Evolutionary conservation across 2,797 vertebrate species (phyloP).

Genomic region (Cossypha polioptera): DNA sequence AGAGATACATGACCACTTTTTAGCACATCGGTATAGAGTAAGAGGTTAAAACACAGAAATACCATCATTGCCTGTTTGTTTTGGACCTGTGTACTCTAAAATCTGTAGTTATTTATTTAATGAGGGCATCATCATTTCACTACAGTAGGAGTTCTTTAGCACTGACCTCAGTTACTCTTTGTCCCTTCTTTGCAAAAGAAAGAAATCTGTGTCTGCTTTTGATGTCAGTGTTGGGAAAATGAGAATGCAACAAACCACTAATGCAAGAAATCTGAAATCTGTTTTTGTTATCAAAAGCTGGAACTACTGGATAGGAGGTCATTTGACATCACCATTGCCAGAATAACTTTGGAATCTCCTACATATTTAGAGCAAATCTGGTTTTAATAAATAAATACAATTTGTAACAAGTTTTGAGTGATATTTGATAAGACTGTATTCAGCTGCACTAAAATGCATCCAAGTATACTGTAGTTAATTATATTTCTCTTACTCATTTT

Average conservation of each 20-base stretch:
- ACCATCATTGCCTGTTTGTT: not conserved
- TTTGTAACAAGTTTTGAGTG: not conserved
- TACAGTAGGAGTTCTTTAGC: not conserved
- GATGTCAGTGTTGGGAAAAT: not conserved
- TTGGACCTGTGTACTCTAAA: not conserved
- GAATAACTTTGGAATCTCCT: not conserved
- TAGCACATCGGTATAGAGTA: not conserved
- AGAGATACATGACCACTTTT: not conserved
- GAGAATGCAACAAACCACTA: not conserved
- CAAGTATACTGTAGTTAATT: not conserved
- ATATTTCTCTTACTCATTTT: not conserved
- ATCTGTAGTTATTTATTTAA: constrained; percentile 8
- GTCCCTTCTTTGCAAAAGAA: not conserved
- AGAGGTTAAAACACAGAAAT: constrained; percentile 9
- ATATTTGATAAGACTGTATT: not conserved
- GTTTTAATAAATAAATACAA: not conserved
- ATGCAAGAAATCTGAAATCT: not conserved
- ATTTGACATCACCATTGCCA: not conserved
- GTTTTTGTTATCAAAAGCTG: not conserved
- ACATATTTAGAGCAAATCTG: not conserved
- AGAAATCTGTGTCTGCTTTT: not conserved
- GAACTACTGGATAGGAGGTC: not conserved
- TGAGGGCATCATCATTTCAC: not conserved
- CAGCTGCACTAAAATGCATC: not conserved
- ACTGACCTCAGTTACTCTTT: not conserved